phyloP scores from a whole-genome alignment of 64 coral and sea anemone species.

The Porites lutea region DNA sequence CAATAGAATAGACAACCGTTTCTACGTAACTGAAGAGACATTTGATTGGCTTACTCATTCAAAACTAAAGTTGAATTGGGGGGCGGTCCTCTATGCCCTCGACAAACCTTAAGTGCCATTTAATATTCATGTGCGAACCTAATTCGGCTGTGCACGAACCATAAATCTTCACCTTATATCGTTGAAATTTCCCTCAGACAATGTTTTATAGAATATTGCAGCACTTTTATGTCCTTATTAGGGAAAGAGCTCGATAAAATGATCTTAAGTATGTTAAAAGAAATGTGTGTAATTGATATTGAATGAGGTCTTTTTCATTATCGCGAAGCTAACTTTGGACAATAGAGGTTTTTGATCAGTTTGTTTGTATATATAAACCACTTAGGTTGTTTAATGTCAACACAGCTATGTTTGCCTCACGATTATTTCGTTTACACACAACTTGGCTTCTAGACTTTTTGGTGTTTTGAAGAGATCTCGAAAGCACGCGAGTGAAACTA shows the following conservation, averaged over 20 bases:
- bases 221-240: not conserved
- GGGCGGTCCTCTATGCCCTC: slow-evolving; percentile 7
- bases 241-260: slow-evolving; percentile 6
- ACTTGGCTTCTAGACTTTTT: not conserved
- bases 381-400: slow-evolving; percentile 42
- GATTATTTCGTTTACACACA: not conserved
- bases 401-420: not conserved
- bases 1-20: not conserved
- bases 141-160: slow-evolving; percentile 1
- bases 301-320: slow-evolving; percentile 43
- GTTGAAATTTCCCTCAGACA: not conserved
- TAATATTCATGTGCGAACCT: not conserved
- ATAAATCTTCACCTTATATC: not conserved
- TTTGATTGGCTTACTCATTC: slow-evolving; percentile 18
- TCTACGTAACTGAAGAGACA: not conserved
- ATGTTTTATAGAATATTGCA: not conserved
- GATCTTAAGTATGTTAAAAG: slow-evolving; percentile 33
- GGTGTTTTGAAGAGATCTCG: no score
- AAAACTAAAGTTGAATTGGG: slow-evolving; percentile 5
- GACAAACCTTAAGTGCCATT: slow-evolving; percentile 27
- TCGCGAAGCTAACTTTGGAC: not conserved
- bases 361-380: slow-evolving; percentile 53
- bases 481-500: not conserved
- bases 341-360: slow-evolving; percentile 37
- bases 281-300: slow-evolving; percentile 54